These are phyloP conservation scores for Apomyelois bistriatella DNA, from an alignment of 2,888 invertebrate genomes.

Conservation along the genomic window DNA sequence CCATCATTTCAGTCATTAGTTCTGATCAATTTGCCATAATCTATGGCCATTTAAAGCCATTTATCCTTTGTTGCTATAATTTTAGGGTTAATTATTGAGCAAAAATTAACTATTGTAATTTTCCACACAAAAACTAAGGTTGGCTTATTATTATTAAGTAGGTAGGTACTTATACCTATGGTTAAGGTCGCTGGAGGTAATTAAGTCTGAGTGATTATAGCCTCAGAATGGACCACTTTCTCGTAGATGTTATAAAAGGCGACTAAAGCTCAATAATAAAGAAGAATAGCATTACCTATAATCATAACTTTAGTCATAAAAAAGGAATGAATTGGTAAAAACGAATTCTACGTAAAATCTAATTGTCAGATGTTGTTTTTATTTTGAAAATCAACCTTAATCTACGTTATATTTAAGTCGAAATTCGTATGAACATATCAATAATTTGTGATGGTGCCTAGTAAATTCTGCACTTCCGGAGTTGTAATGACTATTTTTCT, in stretches of 20 bases:
- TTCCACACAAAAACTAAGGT: not conserved
- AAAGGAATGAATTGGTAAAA: no score
- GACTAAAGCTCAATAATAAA: no score
- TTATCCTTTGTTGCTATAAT: not conserved
- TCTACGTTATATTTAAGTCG: not conserved
- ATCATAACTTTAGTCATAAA: not conserved
- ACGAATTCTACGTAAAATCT: no score
- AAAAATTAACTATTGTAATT: not conserved
- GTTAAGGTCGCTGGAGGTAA: no score
- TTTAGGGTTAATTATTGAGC: not conserved
- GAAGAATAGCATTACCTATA: no score
- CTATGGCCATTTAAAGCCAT: not conserved
- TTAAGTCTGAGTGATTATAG: no score
- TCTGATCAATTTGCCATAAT: not conserved
- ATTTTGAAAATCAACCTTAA: not conserved
- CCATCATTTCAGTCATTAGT: not conserved
- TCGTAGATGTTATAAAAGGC: no score
- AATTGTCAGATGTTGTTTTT: no score
- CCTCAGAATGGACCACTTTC: no score
- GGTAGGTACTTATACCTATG: no score
- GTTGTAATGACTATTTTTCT: not conserved
- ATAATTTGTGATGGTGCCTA: not conserved
- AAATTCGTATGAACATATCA: not conserved
- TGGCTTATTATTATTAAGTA: no score
- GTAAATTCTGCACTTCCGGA: slow-evolving; percentile 18